A percentile compares a stretch with the other conserved stretches of the same genome.
These are phyloP conservation scores for Norana najaformis DNA, from an alignment of 2,888 invertebrate genomes.

Conservation along the genomic window DNA sequence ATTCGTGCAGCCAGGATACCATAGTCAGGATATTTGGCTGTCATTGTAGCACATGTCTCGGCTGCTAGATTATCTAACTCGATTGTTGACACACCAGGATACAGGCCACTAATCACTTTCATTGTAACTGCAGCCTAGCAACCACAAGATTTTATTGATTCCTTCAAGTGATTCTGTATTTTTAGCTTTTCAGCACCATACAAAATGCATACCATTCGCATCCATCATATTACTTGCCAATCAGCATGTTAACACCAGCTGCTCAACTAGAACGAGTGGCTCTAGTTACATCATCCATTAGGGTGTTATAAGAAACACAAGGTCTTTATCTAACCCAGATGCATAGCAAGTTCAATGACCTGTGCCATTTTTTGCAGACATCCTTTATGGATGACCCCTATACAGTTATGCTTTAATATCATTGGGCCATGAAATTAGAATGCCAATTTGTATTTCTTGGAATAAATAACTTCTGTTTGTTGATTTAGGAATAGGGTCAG, in stretches of 20 bases:
- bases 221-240: neutral
- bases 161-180: neutral
- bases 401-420: too few relatives aligned
- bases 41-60: conserved; percentile 97
- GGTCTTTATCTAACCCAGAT: too few relatives aligned
- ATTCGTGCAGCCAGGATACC: conserved; percentile 75
- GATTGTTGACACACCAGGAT: conserved; percentile 93
- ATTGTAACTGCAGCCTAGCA: conserved; percentile 62
- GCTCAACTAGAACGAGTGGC: neutral
- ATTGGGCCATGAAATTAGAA: too few relatives aligned
- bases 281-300: neutral
- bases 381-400: too few relatives aligned
- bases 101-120: conserved; percentile 91
- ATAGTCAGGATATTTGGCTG: conserved; percentile 95
- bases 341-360: too few relatives aligned
- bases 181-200: too few relatives aligned
- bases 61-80: conserved; percentile 97
- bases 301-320: too few relatives aligned
- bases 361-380: too few relatives aligned
- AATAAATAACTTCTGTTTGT: too few relatives aligned
- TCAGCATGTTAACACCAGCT: neutral
- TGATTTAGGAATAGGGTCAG: too few relatives aligned
- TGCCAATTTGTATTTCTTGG: too few relatives aligned
- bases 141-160: neutral
- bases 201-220: neutral